Evolutionary conservation across 2,888 invertebrate genomes (phyloP).

Genomic region (Acholoe squamosa): DNA sequence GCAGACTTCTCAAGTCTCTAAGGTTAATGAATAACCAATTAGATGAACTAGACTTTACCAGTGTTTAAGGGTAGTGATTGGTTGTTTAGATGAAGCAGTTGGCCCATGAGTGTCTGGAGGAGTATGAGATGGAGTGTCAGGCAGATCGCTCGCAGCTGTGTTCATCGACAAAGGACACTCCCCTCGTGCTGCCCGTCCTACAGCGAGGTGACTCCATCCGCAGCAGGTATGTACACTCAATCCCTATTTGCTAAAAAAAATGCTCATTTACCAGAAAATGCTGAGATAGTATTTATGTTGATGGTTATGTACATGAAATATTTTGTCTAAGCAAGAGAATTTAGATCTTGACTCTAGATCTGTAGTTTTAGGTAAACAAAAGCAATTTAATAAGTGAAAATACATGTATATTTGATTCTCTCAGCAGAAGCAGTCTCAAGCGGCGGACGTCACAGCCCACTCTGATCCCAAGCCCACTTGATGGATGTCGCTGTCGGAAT

Average conservation of each 20-base stretch:
- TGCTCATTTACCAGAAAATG: too few relatives aligned
- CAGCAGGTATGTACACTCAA: constrained; percentile 42
- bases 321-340: too few relatives aligned
- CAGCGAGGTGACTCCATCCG: constrained; percentile 21
- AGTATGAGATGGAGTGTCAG: constrained; percentile 57
- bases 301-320: too few relatives aligned
- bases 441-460: constrained; percentile 34
- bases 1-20: too few relatives aligned
- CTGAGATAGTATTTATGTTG: too few relatives aligned
- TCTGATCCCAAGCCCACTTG: constrained; percentile 36
- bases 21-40: too few relatives aligned
- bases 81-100: constrained; percentile 63
- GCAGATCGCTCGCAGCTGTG: neutral
- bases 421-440: constrained; percentile 14
- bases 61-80: too few relatives aligned
- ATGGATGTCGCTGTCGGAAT: constrained; percentile 75
- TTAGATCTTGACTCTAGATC: too few relatives aligned
- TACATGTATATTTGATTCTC: neutral
- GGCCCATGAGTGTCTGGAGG: constrained; percentile 61
- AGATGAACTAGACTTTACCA: too few relatives aligned
- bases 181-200: constrained; percentile 31
- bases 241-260: too few relatives aligned
- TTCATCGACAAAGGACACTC: neutral
- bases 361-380: too few relatives aligned
- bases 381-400: neutral